These are phyloP conservation scores for Brenthis hecate DNA, from an alignment of 2,888 invertebrate genomes.

Conservation along the genomic window DNA sequence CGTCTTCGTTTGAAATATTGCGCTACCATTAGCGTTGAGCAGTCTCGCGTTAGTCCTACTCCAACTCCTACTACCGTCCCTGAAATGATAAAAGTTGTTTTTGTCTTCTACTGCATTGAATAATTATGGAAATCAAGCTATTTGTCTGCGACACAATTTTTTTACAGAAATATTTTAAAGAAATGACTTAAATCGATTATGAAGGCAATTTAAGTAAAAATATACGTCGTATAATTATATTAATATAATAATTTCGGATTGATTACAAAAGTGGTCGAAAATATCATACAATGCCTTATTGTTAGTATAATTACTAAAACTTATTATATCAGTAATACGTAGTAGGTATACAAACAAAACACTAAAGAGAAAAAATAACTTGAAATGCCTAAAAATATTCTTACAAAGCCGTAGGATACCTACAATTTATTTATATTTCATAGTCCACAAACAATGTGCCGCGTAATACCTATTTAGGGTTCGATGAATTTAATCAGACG, in stretches of 20 bases:
- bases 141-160: too few relatives aligned
- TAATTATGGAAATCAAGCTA: too few relatives aligned
- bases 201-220: too few relatives aligned
- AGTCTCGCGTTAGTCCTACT: constrained; percentile 92
- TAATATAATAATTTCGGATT: too few relatives aligned
- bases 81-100: constrained; percentile 47
- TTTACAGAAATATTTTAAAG: too few relatives aligned
- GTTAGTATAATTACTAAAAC: too few relatives aligned
- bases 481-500: constrained; percentile 18
- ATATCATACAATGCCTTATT: too few relatives aligned
- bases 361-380: not conserved
- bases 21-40: constrained; percentile 94
- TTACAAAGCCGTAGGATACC: not conserved
- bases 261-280: too few relatives aligned
- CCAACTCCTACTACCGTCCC: constrained; percentile 89
- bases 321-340: not conserved
- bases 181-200: too few relatives aligned
- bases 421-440: not conserved
- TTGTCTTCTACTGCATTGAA: too few relatives aligned
- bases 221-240: too few relatives aligned
- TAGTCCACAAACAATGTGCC: constrained; percentile 8
- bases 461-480: constrained; percentile 6
- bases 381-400: not conserved
- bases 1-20: constrained; percentile 93
- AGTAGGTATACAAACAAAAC: not conserved